Base-by-base conservation (phyloP, 1,140 invertebrate species). In the Bombus breviceps region DNA sequence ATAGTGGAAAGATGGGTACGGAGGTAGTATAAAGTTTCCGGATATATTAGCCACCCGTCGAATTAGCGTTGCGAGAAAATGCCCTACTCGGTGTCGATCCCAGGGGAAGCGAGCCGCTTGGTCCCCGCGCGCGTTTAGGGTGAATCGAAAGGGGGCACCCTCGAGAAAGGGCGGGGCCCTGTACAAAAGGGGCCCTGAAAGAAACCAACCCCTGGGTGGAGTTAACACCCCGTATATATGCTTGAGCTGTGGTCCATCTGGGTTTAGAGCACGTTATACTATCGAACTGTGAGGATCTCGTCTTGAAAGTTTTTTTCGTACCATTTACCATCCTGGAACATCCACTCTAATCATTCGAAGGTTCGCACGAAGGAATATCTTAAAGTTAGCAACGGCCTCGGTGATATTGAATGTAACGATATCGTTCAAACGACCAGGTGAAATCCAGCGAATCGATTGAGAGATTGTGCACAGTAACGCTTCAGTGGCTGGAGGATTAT, bases 121-220 rank as follows among this genome's bases (percentile, higher is more conserved):
- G 57, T 76, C 71, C 77, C 74, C 72, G 80, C 34, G 41, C 41
- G 71, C 43, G 22, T 53, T 81, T 90, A 57, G 91, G 91, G 89
- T 89, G 80, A 86, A 76, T 41, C 34, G 32, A 89, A 90, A 81
- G 86, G 89, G 89, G 91, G 89, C 89, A 88, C 91, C 80, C 86
- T 88, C 62, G 62, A 47, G 83, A 88, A 93, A 94, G 94, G 93
- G 94, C 93, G 92, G 94, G 93, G 92, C 93, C 92, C 91, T 37
- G 62, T n/a, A 81, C 28, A 78, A 81, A 91, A 91, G 88, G 88
- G 92, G 87, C 92, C 94, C 92, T 89, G 62, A 57, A 88, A 62
- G 66, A 90, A 92, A 93, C 92, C 94, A 95, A 94, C 94, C 94
- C 94, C 93, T 95, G 94, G 95, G 95, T 94, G 95, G 95, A 95